phyloP scores from a whole-genome alignment of 1,140 invertebrate species.

The Pachypeltis micranthus region DNA sequence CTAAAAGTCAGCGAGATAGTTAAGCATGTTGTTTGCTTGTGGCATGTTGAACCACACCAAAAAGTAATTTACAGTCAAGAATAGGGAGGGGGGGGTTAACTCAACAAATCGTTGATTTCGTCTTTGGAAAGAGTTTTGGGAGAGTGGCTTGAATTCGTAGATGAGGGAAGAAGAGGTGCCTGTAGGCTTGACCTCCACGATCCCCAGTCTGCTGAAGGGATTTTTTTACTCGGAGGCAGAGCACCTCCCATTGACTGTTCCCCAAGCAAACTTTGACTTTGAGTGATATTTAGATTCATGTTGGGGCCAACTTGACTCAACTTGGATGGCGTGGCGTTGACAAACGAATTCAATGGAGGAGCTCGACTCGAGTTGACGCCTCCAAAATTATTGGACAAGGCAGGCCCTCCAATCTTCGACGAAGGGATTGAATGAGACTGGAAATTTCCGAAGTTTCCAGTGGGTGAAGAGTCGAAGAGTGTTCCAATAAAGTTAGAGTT shows the following conservation, averaged over 20 bases:
- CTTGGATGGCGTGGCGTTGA: neutral
- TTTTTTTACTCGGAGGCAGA: neutral
- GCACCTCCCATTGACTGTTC: neutral
- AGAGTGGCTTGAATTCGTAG: neutral
- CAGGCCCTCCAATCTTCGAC: neutral
- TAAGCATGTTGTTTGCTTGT: neutral
- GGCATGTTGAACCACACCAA: neutral
- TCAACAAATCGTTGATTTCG: slow-evolving; percentile 7
- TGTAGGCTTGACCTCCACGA: slow-evolving; percentile 2
- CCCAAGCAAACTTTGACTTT: slow-evolving; percentile 1
- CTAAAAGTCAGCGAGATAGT: neutral
- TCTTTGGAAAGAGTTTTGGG: slow-evolving; percentile 9
- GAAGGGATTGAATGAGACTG: neutral
- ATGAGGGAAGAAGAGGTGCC: neutral
- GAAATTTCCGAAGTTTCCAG: neutral
- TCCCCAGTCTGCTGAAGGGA: neutral
- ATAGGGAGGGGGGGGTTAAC: slow-evolving; percentile 6
- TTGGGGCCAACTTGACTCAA: neutral
- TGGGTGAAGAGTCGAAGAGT: too few relatives aligned
- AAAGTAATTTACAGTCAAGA: neutral
- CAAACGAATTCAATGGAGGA: neutral
- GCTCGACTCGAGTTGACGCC: neutral
- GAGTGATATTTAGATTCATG: neutral
- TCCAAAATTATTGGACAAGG: neutral
- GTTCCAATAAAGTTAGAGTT: too few relatives aligned